Base-by-base conservation (phyloP, 2,113 vertebrate genomes). In the Athene noctua region DNA sequence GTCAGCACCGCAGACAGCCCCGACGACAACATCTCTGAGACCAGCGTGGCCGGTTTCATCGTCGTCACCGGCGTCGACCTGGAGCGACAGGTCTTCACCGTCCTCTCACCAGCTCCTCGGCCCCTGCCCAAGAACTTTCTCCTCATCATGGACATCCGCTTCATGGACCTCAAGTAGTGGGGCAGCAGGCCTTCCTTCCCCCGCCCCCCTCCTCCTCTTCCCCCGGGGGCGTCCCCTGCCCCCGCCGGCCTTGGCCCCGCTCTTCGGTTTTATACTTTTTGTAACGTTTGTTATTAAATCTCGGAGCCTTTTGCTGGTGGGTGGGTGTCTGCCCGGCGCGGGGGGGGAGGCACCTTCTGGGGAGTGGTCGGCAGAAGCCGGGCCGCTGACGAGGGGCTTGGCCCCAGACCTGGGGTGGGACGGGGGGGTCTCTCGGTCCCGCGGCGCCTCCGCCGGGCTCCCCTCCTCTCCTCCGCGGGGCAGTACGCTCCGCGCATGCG, bases 131-230 rank as follows among this genome's bases (percentile, higher is more conserved):
- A 99, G 93, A 99, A 98, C 97, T 99, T 99, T 44, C 98, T 99
- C 46, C 99, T 99, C 62, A 99, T 99, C 96, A 99, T 99, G 99
- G 99, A 99, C 96, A 99, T 99, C 59, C 99, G 99, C 71, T 99
- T 99, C 94, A 99, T 99, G 98, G 99, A 99, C 96, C 99, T 99
- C 38, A 99, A 99, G 72, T 99, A 98, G 96, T 13, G 21, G 5
- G 11, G 27, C 17, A 8, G 4, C 10, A 3, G 25, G 46, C 46
- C 46, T 47, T 47, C 46, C 46, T 47, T 18, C 46, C 20, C 19
- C 46, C 10, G 46, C 20, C 15, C 4, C 10, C 14, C 26, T 27
- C 27, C n/a, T 15, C 12, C 32, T 36, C 13, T 23, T 27, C 2
- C 11, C 36, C 34, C 15, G n/a, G 26, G 27, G 10, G 27, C 30